Base-by-base conservation (phyloP, 2,888 invertebrate genomes). In the Ariolimax columbianus region DNA sequence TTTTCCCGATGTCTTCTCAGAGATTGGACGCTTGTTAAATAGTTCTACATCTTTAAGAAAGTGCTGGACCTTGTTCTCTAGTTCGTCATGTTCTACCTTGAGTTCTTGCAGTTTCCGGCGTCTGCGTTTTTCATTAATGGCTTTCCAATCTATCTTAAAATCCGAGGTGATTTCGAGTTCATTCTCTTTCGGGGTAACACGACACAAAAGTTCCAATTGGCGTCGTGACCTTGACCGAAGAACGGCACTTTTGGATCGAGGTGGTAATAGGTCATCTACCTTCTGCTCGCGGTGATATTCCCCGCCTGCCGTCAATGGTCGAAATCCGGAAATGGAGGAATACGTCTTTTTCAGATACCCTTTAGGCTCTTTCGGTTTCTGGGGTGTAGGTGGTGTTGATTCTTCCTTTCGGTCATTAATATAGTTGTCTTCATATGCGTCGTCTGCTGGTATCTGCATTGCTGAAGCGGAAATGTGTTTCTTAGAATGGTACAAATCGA, bases 201-300 rank as follows among this genome's bases (percentile, higher is more conserved):
- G 51, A 30, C 82, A 77, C 66, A 87, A 77, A 9, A 78, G 77
- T 72, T 87, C 82, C 40, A 87, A 73, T 33, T 87, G 82, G 4
- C 85, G 83, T 0, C 87, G 70, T 4, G 87, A 87, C 9, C 87
- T 75, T 17, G 84, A 81, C n/a, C 87, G 51, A 0, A 73, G 23
- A 38, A 70, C 55, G 23, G 73, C 79, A 11, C 68, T 78, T 51
- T 77, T 70, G 9, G 68, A 30, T 30, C 66, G 33, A n/a, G 59
- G 81, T n/a, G 68, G 78, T 23, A 79, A 55, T 9, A 79, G 2
- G 23, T 84, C 79, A 36, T 79, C 73, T n/a, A 36, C 38, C 30
- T 72, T 79, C 19, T 75, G 55, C 14, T 11, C 55, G 26, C 51
- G 55, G 19, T 40, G 19, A n/a, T 75, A 30, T n/a, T 30, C 19